A percentile compares a stretch with the other conserved stretches of the same genome.
Conservation (phyloP, 2,797 vertebrate species). For the Melopsittacus undulatus region DNA sequence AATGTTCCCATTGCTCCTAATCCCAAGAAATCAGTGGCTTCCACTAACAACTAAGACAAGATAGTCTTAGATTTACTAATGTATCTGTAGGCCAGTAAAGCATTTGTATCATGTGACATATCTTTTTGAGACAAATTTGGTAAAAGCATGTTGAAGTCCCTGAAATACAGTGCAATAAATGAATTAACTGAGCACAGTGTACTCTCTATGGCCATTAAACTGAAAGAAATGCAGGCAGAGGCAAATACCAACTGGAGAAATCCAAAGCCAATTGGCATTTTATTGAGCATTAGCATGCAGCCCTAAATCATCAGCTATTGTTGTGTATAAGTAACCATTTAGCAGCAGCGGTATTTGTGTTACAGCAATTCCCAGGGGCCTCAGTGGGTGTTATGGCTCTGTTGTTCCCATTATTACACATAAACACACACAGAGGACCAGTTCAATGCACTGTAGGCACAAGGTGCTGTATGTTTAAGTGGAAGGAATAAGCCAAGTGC, state of each 20-base stretch:
- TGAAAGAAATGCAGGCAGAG: background rate
- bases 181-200: background rate
- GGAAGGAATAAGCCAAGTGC: background rate
- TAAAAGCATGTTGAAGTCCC: background rate
- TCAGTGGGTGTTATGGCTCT: background rate
- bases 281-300: background rate
- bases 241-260: background rate
- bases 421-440: background rate
- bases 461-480: accelerated
- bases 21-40: background rate
- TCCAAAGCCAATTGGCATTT: background rate
- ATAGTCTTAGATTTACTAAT: background rate
- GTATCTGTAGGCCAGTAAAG: background rate
- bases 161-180: background rate
- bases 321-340: background rate
- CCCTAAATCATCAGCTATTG: background rate
- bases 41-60: background rate
- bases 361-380: background rate
- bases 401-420: accelerated
- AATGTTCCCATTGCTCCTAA: background rate
- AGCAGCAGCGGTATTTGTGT: background rate
- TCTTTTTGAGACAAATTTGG: background rate
- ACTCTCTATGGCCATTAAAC: background rate
- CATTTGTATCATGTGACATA: background rate
- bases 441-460: background rate